Base-by-base conservation (phyloP, 2,113 vertebrate species). In the Sinosuthora webbiana region DNA sequence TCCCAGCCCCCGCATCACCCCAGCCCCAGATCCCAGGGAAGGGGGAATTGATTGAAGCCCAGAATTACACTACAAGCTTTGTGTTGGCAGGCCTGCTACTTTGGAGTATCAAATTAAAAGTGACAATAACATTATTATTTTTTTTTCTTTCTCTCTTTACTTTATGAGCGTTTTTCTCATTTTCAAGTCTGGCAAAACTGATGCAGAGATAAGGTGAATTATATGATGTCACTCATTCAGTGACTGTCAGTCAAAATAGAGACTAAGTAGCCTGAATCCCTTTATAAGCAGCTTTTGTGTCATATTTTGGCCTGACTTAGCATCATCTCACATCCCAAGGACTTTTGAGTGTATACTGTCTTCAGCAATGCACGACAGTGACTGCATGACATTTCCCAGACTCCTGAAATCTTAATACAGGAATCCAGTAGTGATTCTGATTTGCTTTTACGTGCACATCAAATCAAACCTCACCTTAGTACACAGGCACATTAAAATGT, bases 221-320 rank as follows among this genome's bases (percentile, higher is more conserved):
- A 25, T 8, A 74, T 18, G 63, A 57, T 60, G 56, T 87, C 79
- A 70, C 15, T 86, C 33, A 45, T 79, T 52, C 57, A n/a, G 28
- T 2, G 0, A 57, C 1, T 39, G 50, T 84, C 63, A 73, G 62
- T 92, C 62, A 84, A 92, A 93, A 91, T 55, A 73, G 3, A 94
- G 69, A 77, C 41, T 42, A 53, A 74, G 49, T 47, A 86, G 25
- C 30, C 59, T 44, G 62, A 75, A 82, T 89, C 18, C 81, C 45
- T 88, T 81, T 49, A 60, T 35, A 93, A 68, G 65, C 63, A 83
- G 39, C 33, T 83, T 85, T 70, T 74, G 23, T 86, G 76, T 88
- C 13, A 33, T 83, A 52, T 93, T 97, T 90, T 95, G 73, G 31
- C 49, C 71, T 89, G 68, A 90, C 17, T 90, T 86, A 90, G 35